Conservation (phyloP, 2,888 invertebrate species). For the Julus scanicus region DNA sequence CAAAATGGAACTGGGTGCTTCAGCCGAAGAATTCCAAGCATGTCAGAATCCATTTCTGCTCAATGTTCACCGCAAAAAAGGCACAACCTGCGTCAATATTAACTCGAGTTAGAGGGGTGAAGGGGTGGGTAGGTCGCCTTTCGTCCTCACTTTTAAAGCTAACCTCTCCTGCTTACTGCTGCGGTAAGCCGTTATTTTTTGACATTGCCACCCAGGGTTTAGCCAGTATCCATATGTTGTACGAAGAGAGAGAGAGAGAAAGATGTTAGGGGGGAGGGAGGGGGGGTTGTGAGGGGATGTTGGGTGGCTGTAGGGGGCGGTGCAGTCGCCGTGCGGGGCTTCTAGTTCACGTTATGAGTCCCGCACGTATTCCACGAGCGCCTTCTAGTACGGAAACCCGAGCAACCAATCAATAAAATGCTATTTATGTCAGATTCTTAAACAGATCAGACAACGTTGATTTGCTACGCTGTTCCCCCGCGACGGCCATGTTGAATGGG, state of each 20-base stretch:
- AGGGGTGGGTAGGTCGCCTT: neutral
- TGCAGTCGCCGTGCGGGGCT: neutral
- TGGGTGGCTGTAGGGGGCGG: neutral
- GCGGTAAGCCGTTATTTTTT: slow-evolving; percentile 5
- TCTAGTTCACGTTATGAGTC: neutral
- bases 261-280: neutral
- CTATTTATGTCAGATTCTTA: slow-evolving; percentile 11
- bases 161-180: neutral
- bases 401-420: neutral
- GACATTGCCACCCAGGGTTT: slow-evolving; percentile 19
- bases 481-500: slow-evolving; percentile 2
- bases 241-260: neutral
- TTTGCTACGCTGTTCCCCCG: neutral
- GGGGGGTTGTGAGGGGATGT: neutral
- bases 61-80: slow-evolving; percentile 6
- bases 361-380: neutral
- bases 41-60: neutral
- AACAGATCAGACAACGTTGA: slow-evolving; percentile 19
- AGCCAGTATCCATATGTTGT: neutral
- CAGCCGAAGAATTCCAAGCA: neutral
- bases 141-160: neutral
- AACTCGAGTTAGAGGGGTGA: neutral
- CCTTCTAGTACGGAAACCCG: slow-evolving; percentile 5
- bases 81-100: slow-evolving; percentile 10
- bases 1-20: neutral